phyloP scores from a whole-genome alignment of 1,140 invertebrate species.

The Zaprionus inermis region DNA sequence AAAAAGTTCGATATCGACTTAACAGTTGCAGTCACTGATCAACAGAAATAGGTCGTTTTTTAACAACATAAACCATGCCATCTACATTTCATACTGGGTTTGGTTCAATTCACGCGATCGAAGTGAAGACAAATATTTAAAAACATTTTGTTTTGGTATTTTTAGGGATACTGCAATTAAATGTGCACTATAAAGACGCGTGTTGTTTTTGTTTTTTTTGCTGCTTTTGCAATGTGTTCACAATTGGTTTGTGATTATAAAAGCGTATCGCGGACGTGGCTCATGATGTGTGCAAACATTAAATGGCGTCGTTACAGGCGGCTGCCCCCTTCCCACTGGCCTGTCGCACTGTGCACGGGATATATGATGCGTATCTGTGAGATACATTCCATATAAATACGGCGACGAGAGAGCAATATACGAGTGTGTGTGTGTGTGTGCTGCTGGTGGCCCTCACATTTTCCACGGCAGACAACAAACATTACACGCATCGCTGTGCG shows the following conservation, averaged over 20 bases:
- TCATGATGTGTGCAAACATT: conserved; percentile 81
- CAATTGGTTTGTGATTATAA: conserved; percentile 81
- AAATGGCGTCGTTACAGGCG: conserved; percentile 62
- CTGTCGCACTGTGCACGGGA: conserved; percentile 19
- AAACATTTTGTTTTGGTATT: too few relatives aligned
- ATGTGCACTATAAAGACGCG: not conserved
- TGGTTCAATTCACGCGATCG: too few relatives aligned
- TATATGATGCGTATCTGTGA: conserved; percentile 81
- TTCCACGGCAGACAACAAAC: conserved; percentile 57
- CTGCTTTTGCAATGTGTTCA: conserved; percentile 46
- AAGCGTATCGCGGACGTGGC: conserved; percentile 65
- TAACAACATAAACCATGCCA: too few relatives aligned
- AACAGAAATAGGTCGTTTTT: too few relatives aligned
- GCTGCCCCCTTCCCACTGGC: not conserved
- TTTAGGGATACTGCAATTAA: not conserved
- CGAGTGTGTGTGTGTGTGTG: conserved; percentile 10
- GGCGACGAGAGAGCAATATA: conserved; percentile 48
- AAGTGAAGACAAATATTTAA: too few relatives aligned
- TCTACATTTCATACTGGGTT: too few relatives aligned
- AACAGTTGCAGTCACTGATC: too few relatives aligned
- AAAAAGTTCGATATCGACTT: too few relatives aligned
- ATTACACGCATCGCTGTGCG: conserved; percentile 67
- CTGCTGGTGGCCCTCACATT: conserved; percentile 27
- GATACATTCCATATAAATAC: conserved; percentile 79
- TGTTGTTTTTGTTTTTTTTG: not conserved